A percentile compares a stretch with the other conserved stretches of the same genome.
Evolutionary conservation across 2,797 vertebrate genomes (phyloP).

Genomic region (Melopsittacus undulatus): DNA sequence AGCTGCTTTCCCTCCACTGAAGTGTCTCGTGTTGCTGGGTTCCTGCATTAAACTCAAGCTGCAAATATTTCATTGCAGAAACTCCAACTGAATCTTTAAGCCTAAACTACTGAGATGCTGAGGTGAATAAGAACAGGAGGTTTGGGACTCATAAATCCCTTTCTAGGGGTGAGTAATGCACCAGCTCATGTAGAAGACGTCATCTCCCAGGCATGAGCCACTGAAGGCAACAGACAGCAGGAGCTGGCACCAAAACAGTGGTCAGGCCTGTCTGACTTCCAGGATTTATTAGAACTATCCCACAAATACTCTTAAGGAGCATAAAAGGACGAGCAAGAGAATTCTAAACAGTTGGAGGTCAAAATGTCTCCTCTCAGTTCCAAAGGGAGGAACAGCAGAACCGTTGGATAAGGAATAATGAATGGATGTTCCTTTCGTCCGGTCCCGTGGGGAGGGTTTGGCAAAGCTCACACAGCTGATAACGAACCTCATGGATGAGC

Average conservation of each 20-base stretch:
- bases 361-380: neutral
- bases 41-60: neutral
- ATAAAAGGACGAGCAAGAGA: neutral
- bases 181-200: neutral
- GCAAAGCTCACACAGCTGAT: neutral
- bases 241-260: neutral
- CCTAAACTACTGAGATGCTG: neutral
- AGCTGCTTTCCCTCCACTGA: neutral
- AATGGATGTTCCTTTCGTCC: neutral
- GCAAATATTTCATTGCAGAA: neutral
- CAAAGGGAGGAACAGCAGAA: neutral
- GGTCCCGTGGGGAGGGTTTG: neutral
- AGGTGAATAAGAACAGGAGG: neutral
- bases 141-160: neutral
- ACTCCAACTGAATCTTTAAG: neutral
- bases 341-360: neutral
- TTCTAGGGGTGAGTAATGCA: neutral
- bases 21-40: fast-evolving
- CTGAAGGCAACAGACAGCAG: neutral
- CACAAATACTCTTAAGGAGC: neutral
- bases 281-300: neutral
- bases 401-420: conserved; percentile 12
- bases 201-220: neutral
- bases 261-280: neutral
- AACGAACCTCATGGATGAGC: neutral